Percentiles rank a stretch among this genome's conserved stretches.
Conservation (phyloP, 2,888 invertebrate genomes). For the Nomada lathburiana region DNA sequence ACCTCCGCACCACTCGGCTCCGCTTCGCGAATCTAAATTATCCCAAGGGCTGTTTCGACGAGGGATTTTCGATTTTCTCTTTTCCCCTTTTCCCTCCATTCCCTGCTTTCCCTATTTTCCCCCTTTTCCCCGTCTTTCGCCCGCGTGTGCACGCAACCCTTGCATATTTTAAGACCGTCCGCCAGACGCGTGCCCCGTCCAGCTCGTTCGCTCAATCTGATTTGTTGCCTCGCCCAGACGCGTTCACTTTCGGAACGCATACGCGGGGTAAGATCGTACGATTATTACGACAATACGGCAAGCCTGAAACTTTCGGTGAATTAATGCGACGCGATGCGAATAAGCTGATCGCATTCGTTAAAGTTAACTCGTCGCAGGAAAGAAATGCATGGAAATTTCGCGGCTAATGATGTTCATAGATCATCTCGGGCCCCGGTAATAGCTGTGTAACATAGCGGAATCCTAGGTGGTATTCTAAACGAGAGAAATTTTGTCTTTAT, state of each 20-base stretch:
- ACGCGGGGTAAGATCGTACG: not conserved
- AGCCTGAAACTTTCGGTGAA: not conserved
- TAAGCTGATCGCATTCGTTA: too few species aligned
- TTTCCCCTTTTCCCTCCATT: not conserved
- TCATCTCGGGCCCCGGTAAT: not conserved
- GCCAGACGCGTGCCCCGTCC: constrained; percentile 24
- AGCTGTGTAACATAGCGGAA: not conserved
- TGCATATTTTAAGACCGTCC: constrained; percentile 69
- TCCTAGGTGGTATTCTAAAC: constrained; percentile 16
- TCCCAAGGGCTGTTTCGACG: constrained; percentile 73
- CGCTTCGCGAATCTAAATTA: constrained; percentile 77
- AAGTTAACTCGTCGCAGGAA: not conserved
- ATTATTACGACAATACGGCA: not conserved
- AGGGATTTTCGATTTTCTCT: constrained; percentile 50
- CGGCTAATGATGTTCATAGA: not conserved
- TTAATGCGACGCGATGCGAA: not conserved
- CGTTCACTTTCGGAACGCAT: not conserved
- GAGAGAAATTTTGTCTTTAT: constrained; percentile 22
- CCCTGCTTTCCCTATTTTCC: not conserved
- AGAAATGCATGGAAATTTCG: not conserved
- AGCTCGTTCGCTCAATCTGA: constrained; percentile 38
- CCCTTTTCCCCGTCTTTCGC: constrained; percentile 8
- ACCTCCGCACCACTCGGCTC: constrained; percentile 43
- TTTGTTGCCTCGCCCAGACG: constrained; percentile 32
- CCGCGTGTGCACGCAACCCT: constrained; percentile 34